Evolutionary conservation across 37 sponge, comb jelly and placozoan genomes (phyloP), one percentile per base, ranked within the genome.

Genomic region (Bolinopsis microptera): DNA sequence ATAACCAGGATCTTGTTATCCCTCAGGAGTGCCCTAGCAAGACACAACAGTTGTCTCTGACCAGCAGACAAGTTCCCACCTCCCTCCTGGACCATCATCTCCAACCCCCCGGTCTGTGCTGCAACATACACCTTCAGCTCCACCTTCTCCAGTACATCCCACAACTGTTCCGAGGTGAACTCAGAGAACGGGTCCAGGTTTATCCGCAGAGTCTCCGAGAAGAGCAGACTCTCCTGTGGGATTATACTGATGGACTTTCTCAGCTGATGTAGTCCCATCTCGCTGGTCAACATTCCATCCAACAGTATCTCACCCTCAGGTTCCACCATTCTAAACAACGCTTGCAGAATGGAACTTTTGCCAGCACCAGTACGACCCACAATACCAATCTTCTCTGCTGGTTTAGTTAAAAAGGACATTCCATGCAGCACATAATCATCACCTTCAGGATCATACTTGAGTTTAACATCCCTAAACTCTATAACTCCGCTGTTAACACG

Each of bases 141-240:
- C 16, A 96, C 96, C 94, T 95, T 95, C 83, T 95, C 95, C 69
- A 97, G 94, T 0, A 88, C 95, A 34, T 93, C 93, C 98, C 98
- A 97, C 34, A 97, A 33, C 35, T 95, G 76, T 48, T 92, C 77
- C 76, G 96, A 96, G 74, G 70, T 36, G 93, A 92, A 95, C 74
- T 95, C 83, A 1, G 82, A 41, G 86, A 97, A 97, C 32, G 98
- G 98, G 70, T 97, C 98, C 83, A 97, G 83, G 95, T 97, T 97
- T 69, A 96, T 94, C 32, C 96, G 69, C 72, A 97, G 95, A 23
- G 95, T 94, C 23, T 96, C 98, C 94, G 95, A 96, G 94, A 96
- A 97, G 75, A 97, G 93, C 31, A 97, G 94, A 28, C 96, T 97
- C 86, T 97, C 98, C 94, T 97, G 97, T 34, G 98, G 98, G 48